Base-by-base conservation (phyloP, 2,797 vertebrate genomes). In the Chrysocyon brachyurus region DNA sequence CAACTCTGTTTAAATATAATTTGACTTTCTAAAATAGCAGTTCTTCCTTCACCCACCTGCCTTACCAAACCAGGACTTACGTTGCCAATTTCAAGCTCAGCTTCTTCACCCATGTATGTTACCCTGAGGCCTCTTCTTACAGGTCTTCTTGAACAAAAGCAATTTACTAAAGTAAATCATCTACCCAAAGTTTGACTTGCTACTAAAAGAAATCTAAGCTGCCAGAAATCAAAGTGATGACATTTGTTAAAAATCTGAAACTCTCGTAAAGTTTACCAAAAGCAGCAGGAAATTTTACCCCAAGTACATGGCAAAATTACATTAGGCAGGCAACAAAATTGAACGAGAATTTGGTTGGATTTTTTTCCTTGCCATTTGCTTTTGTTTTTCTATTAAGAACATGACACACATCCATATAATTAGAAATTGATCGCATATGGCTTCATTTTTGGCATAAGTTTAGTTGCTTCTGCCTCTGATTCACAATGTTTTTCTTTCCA, bases 401-500 rank as follows among this genome's bases (percentile, higher is more conserved):
- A 46, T 92, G n/a, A n/a, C 8, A 16, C 0, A 54, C 22, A 3
- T 5, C n/a, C 21, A n/a, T 33, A 8, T 12, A 79, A 2, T 21
- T 70, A 90, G 33, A 93, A 68, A 26, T 70, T 79, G 63, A 73
- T 92, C 46, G 19, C 17, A 46, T 9, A 40, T 46, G 17, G 46
- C 57, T 88, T 86, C 78, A 46, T 77, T 78, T 33, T 46, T 88
- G n/a, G 46, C 15, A 72, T 61, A 49, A 83, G 54, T 93, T 24
- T 31, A 33, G 5, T 73, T 96, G 36, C 12, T 89, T 91, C 49
- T 85, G 3, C 10, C 5, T 78, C 75, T 96, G 24, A 96, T 83
- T 86, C 6, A 46, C 24, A 70, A 6, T 36, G 64, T 86, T 97
- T 98, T 19, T 61, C 24, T 97, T 90, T 96, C 49, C 93, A 99